These are phyloP conservation scores for Leistus spinibarbis DNA, from an alignment of 2,888 invertebrate species.

Conservation along the genomic window DNA sequence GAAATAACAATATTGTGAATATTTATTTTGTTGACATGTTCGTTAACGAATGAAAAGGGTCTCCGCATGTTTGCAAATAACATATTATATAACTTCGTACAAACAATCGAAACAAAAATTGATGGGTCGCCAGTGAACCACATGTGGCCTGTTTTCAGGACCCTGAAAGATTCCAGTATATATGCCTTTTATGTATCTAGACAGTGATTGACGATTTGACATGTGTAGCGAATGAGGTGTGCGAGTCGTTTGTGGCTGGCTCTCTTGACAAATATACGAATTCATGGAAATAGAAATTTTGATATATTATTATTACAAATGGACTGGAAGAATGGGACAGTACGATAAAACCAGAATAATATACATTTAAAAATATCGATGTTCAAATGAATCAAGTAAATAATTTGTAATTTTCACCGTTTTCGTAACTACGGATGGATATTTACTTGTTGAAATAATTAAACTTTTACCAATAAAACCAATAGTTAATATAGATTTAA, in stretches of 20 bases:
- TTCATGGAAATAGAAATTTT: background rate
- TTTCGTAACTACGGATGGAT: too few relatives aligned
- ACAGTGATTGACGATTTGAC: conserved; percentile 1
- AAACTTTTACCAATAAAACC: too few relatives aligned
- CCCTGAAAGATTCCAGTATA: background rate
- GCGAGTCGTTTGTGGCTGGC: background rate
- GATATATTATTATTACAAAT: background rate
- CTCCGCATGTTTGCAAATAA: too few relatives aligned
- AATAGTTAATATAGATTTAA: too few relatives aligned
- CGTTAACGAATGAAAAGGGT: too few relatives aligned
- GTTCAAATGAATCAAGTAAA: too few relatives aligned
- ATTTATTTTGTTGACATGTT: too few relatives aligned
- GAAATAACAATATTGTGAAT: too few relatives aligned
- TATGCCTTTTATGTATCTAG: background rate
- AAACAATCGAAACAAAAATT: background rate
- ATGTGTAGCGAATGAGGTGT: background rate
- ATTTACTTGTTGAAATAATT: too few relatives aligned
- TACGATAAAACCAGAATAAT: too few relatives aligned
- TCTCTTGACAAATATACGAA: background rate
- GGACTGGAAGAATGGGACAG: background rate
- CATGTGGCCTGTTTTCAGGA: background rate
- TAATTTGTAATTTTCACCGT: too few relatives aligned
- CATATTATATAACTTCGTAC: background rate
- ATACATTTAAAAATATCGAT: too few relatives aligned
- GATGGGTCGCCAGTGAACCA: background rate